phyloP scores from a whole-genome alignment of 2,113 vertebrate genomes.

The Microcebus murinus region DNA sequence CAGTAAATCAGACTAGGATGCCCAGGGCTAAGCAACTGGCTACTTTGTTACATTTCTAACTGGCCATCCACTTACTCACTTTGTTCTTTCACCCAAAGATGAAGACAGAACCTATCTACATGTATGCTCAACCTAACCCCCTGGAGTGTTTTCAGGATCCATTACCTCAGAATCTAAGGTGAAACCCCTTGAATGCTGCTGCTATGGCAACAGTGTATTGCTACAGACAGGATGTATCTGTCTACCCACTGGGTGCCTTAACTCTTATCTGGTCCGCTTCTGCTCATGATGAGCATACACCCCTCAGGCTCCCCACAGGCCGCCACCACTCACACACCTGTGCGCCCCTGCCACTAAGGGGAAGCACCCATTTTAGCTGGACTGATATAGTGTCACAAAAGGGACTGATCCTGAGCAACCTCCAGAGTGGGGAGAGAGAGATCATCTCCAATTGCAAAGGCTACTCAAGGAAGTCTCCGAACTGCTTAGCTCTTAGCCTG shows the following conservation, averaged over 20 bases:
- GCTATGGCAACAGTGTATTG: not conserved
- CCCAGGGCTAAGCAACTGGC: not conserved
- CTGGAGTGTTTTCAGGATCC: not conserved
- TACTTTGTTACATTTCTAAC: not conserved
- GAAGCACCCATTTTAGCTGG: not conserved
- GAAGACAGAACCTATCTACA: not conserved
- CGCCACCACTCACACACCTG: not conserved
- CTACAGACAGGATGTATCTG: not conserved
- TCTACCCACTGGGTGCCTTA: not conserved
- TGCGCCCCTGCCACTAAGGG: not conserved
- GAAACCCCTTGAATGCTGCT: not conserved
- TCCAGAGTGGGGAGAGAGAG: not conserved
- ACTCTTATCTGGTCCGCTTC: not conserved
- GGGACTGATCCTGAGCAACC: not conserved
- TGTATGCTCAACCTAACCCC: not conserved
- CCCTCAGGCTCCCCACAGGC: not conserved
- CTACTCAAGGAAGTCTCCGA: not conserved
- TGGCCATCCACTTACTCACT: too few relatives aligned
- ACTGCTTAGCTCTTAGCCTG: not conserved
- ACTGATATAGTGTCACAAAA: not conserved
- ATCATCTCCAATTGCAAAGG: not conserved
- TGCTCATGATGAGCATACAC: not conserved
- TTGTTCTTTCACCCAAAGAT: not conserved
- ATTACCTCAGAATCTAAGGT: not conserved
- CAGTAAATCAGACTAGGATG: not conserved